Evolutionary conservation across 1,140 invertebrate genomes (phyloP), one percentile per base, ranked within the genome.

Genomic region (Wiebesia pumilae): DNA sequence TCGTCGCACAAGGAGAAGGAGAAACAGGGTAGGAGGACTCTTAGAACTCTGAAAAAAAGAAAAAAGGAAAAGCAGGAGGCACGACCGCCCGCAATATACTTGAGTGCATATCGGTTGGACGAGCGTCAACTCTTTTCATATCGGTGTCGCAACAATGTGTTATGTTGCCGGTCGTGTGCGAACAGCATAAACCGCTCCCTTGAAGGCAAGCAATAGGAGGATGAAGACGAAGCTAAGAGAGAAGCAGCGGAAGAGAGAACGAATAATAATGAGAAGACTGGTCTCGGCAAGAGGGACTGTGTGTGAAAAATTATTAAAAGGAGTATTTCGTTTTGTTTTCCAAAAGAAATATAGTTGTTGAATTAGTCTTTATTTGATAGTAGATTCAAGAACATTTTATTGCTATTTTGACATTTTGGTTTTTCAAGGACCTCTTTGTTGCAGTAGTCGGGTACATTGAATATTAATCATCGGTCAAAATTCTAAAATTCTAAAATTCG

Each of bases 141-240:
- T 82, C 58, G 83, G 30, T 84, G 75, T 84, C 71, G 54, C 82
- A 83, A 83, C 71, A 83, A 77, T 62, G 71, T 75, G 71, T 47
- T 51, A 54, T 21, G 33, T 73, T 82, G 62, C 4, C 78, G 54
- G 16, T 75, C 30, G 51, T 27, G 54, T 80, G 78, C 38, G 54
- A 80, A 80, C 78, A 62, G n/a, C 51, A 21, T 62, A 30, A 35
- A 35, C 33, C 54, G 10, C 7, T 58, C 33, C 78, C 35, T 33
- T 51, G 0, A 30, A 62, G 47, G 51, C 24, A 12, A n/a, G 9
- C 14, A 21, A 9, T 7, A 30, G 58, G n/a, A 79, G 83, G 27
- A 27, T n/a, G 35, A 71, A 62, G 33, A 84, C 4, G n/a, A 43
- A 1, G 38, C 43, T 21, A 10, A 67, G 21, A 77, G 51, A 16